phyloP scores from a whole-genome alignment of 2,113 vertebrate species.

The Syngnathus typhle region DNA sequence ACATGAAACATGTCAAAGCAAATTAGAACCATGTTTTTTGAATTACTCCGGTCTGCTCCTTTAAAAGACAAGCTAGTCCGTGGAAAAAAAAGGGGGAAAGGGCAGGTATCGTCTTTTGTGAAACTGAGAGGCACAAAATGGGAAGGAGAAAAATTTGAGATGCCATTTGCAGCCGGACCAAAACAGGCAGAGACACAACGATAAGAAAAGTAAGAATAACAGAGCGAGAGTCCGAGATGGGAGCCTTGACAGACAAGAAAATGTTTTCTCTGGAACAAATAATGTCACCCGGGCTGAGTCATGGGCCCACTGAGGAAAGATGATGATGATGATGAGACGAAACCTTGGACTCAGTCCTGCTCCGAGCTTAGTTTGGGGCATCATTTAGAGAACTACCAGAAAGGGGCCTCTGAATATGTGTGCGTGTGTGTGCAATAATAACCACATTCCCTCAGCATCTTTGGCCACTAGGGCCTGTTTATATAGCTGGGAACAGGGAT shows the following conservation, averaged over 20 bases:
- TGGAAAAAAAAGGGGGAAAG: constrained; percentile 19
- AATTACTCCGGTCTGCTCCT: constrained; percentile 68
- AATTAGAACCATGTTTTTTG: constrained; percentile 77
- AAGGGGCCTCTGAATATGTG: constrained; percentile 54
- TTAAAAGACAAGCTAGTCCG: constrained; percentile 45
- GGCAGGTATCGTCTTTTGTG: constrained; percentile 37
- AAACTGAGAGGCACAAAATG: constrained; percentile 24
- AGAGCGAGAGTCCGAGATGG: constrained; percentile 45
- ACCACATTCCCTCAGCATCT: constrained; percentile 78
- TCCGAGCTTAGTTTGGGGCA: constrained; percentile 73
- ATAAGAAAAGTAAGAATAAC: constrained; percentile 56
- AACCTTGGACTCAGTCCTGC: constrained; percentile 68
- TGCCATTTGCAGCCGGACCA: constrained; percentile 42
- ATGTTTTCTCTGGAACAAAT: constrained; percentile 79
- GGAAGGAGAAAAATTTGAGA: constrained; percentile 14
- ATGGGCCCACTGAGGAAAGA: constrained; percentile 70
- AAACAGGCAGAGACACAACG: constrained; percentile 38
- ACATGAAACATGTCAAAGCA: constrained; percentile 79
- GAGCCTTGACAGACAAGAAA: constrained; percentile 52
- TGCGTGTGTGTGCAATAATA: constrained; percentile 63
- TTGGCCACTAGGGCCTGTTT: constrained; percentile 71
- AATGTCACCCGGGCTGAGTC: constrained; percentile 74
- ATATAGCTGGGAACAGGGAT: constrained; percentile 75
- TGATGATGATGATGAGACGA: constrained; percentile 65
- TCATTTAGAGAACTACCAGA: constrained; percentile 75